A percentile compares a stretch with the other conserved stretches of the same genome.
These are phyloP conservation scores for Gymnodraco acuticeps DNA, from an alignment of 2,797 vertebrate genomes.

Conservation along the genomic window DNA sequence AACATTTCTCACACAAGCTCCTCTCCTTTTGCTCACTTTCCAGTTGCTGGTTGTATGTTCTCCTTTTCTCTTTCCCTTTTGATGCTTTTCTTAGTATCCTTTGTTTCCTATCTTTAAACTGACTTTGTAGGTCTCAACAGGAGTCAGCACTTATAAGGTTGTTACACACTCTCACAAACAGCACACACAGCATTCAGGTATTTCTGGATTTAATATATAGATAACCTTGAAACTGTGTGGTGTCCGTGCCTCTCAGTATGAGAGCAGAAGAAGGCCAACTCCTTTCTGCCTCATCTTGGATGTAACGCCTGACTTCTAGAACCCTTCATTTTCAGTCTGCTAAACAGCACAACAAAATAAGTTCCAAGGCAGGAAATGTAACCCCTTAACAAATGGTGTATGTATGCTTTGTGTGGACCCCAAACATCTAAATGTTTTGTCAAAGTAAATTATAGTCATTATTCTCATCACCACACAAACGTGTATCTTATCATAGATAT, in stretches of 20 bases:
- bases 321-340: not conserved
- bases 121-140: slow-evolving; percentile 41
- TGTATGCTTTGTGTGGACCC: not conserved
- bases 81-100: slow-evolving; percentile 33
- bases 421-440: not conserved
- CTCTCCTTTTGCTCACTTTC: slow-evolving; percentile 15
- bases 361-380: not conserved
- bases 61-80: slow-evolving; percentile 6
- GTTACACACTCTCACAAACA: slow-evolving; percentile 12
- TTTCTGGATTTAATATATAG: slow-evolving; percentile 45
- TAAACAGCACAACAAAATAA: not conserved
- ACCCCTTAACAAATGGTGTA: not conserved
- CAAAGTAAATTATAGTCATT: not conserved
- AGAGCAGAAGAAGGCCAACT: slow-evolving; percentile 35
- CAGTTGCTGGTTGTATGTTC: slow-evolving; percentile 29
- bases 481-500: too few relatives aligned
- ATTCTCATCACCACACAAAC: too few relatives aligned
- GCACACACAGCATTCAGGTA: slow-evolving; percentile 33
- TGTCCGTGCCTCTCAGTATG: slow-evolving; percentile 32
- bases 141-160: slow-evolving; percentile 49
- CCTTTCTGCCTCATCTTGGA: slow-evolving; percentile 19
- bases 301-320: not conserved
- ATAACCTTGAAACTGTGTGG: slow-evolving; percentile 44
- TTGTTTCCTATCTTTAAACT: slow-evolving; percentile 22
- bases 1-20: slow-evolving; percentile 23